phyloP scores from a whole-genome alignment of 2,797 vertebrate species.

The Paguma larvata region DNA sequence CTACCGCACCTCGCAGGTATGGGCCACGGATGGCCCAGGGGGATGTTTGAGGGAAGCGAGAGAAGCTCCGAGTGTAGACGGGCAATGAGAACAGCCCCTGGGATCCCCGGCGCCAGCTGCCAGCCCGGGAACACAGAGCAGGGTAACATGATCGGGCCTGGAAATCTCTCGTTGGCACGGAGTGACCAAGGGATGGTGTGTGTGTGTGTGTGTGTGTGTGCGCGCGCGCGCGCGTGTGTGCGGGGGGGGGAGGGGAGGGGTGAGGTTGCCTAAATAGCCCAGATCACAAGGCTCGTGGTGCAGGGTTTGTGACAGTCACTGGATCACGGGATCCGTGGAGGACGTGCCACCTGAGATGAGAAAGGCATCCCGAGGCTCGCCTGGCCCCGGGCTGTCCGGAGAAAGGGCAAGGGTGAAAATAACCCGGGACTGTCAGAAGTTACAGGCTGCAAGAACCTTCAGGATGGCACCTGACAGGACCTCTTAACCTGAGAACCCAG shows the following conservation, averaged over 20 bases:
- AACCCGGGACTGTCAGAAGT: neutral
- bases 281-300: slow-evolving; percentile 48
- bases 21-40: neutral
- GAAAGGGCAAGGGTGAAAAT: slow-evolving; percentile 76
- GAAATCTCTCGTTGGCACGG: slow-evolving; percentile 33
- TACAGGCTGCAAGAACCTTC: fast-evolving
- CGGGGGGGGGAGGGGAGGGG: no score
- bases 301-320: neutral
- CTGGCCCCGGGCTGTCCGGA: slow-evolving; percentile 28
- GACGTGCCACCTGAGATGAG: neutral
- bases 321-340: slow-evolving; percentile 32
- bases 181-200: neutral
- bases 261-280: slow-evolving; percentile 63
- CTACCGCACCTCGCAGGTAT: neutral
- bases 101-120: neutral
- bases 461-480: neutral
- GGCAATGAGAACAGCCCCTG: neutral
- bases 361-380: neutral
- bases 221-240: neutral
- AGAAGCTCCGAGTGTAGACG: neutral
- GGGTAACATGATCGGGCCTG: neutral
- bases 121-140: neutral
- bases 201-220: neutral
- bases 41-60: neutral
- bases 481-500: neutral